Evolutionary conservation across 2,888 invertebrate species (phyloP).

Genomic region (Agrochola litura): DNA sequence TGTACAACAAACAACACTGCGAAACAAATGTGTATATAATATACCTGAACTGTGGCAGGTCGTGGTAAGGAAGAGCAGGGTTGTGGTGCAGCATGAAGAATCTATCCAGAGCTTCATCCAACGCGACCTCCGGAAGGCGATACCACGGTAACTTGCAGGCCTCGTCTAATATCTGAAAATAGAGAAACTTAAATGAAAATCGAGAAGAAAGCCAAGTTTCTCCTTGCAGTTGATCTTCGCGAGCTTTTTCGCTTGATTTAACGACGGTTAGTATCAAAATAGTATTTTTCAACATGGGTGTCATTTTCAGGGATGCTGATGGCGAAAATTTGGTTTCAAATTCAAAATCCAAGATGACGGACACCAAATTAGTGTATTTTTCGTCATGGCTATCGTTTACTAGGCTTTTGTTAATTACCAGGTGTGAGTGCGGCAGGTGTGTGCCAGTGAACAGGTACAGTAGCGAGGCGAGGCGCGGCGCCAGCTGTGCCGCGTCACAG

Average conservation of each 20-base stretch:
- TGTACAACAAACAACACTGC: too few relatives aligned
- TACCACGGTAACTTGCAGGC: conserved; percentile 82
- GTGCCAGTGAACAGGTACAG: conserved; percentile 78
- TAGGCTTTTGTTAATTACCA: conserved; percentile 56
- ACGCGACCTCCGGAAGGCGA: conserved; percentile 75
- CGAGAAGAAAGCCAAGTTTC: not conserved
- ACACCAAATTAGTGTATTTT: not conserved
- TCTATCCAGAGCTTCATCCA: conserved; percentile 78
- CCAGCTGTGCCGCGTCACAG: conserved; percentile 54
- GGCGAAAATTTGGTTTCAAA: not conserved
- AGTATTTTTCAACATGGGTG: not conserved
- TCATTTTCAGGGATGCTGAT: not conserved
- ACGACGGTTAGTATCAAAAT: not conserved
- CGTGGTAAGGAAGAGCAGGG: conserved; percentile 78
- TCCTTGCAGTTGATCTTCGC: not conserved
- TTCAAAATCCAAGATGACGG: not conserved
- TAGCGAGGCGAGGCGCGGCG: conserved; percentile 73
- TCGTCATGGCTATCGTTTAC: not conserved
- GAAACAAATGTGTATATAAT: not conserved
- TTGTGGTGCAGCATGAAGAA: conserved; percentile 80
- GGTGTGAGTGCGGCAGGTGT: conserved; percentile 60
- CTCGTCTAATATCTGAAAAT: conserved; percentile 75
- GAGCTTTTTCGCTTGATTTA: not conserved
- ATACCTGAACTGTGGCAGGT: conserved; percentile 80
- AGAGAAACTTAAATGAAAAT: not conserved